Evolutionary conservation across 2,797 vertebrate genomes (phyloP).

Genomic region (Chelon auratus): DNA sequence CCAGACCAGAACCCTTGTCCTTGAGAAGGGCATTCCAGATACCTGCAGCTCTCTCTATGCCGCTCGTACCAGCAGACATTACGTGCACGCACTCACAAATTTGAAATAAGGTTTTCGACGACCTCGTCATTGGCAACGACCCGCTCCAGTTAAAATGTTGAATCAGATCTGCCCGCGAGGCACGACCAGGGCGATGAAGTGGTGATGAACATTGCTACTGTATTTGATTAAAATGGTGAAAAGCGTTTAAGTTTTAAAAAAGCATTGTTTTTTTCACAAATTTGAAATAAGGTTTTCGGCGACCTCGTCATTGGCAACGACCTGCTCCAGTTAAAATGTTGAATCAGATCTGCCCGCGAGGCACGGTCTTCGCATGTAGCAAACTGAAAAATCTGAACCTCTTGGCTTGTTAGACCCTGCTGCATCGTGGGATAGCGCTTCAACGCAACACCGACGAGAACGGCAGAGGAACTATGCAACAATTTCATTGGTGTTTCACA

Average conservation of each 20-base stretch:
- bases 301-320: background rate
- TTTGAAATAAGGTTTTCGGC: background rate
- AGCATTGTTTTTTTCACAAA: no score
- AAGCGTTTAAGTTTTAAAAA: no score
- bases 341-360: background rate
- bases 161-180: background rate
- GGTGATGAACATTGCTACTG: no score
- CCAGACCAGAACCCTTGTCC: background rate
- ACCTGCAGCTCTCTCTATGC: background rate
- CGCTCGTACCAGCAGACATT: background rate
- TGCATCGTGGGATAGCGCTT: constrained; percentile 13
- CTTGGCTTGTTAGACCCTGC: constrained; percentile 29
- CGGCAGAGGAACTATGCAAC: constrained; percentile 16
- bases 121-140: constrained; percentile 3
- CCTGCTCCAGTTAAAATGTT: constrained; percentile 23
- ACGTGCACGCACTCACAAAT: constrained; percentile 8
- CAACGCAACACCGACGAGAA: constrained; percentile 7
- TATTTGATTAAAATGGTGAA: no score
- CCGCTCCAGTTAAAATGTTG: constrained; percentile 20
- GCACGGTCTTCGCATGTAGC: constrained; percentile 5
- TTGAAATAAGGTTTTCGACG: background rate
- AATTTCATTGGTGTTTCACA: constrained; percentile 22
- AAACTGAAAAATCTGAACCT: constrained; percentile 20
- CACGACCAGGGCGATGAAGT: no score
- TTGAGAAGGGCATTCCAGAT: background rate